phyloP scores from a whole-genome alignment of 2,113 vertebrate species.

The Philantomba maxwellii region DNA sequence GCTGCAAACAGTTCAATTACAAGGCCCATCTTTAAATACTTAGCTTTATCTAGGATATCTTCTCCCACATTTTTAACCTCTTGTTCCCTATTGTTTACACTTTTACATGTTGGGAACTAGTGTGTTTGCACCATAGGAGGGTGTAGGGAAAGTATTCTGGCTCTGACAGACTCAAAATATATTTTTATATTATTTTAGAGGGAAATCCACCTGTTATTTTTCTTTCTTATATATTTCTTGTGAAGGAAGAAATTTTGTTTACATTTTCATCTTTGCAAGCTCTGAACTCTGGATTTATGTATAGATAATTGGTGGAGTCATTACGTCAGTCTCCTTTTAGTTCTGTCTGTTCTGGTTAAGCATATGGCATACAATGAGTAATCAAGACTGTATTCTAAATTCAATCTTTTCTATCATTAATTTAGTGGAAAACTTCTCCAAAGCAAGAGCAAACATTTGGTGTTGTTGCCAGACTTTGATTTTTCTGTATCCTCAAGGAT shows the following conservation, averaged over 20 bases:
- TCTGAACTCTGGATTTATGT: neutral
- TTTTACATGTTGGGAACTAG: neutral
- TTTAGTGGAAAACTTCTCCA: conserved; percentile 7
- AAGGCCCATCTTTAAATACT: neutral
- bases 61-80: neutral
- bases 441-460: neutral
- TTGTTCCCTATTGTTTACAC: neutral
- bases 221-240: neutral
- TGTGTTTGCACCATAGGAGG: neutral
- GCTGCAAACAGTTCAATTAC: neutral
- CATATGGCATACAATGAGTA: neutral
- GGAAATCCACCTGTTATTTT: neutral
- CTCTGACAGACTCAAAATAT: neutral
- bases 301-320: neutral
- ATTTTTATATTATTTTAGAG: neutral
- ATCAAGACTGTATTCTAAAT: conserved; percentile 30
- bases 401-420: conserved; percentile 7
- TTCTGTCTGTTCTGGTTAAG: neutral
- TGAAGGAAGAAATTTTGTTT: neutral
- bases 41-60: neutral
- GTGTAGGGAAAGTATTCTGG: neutral
- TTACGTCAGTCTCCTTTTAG: neutral
- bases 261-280: neutral
- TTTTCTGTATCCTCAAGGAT: conserved; percentile 19
- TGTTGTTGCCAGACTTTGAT: neutral